These are phyloP conservation scores for Thereva nobilitata DNA, from an alignment of 2,888 invertebrate species.

Conservation along the genomic window DNA sequence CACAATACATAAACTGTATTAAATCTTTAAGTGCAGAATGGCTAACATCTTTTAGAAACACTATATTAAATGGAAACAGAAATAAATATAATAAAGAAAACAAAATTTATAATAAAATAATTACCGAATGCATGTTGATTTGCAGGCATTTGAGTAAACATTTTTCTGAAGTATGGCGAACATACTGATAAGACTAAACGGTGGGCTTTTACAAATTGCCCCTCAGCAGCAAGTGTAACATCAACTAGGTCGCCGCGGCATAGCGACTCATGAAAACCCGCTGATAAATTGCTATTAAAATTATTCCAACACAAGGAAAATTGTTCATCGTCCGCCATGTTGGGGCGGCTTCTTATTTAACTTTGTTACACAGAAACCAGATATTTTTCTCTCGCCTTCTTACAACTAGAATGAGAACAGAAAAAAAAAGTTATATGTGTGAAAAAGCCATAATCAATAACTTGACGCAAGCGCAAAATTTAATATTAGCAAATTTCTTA, in stretches of 20 bases:
- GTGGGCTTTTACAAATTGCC: slow-evolving; percentile 71
- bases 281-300: slow-evolving; percentile 73
- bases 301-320: slow-evolving; percentile 78
- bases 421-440: too few relatives aligned
- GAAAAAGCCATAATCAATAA: slow-evolving; percentile 30
- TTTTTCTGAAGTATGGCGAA: slow-evolving; percentile 74
- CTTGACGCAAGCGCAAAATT: slow-evolving; percentile 25
- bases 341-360: slow-evolving; percentile 48
- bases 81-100: slow-evolving; percentile 6
- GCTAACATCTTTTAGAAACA: slow-evolving; percentile 73
- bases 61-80: slow-evolving; percentile 58
- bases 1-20: slow-evolving; percentile 74
- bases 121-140: slow-evolving; percentile 71
- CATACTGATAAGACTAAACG: slow-evolving; percentile 73
- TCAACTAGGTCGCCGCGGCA: slow-evolving; percentile 72
- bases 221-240: slow-evolving; percentile 72
- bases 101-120: slow-evolving; percentile 42
- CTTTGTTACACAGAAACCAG: slow-evolving; percentile 10
- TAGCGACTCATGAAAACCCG: slow-evolving; percentile 72
- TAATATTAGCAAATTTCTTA: too few relatives aligned
- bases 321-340: slow-evolving; percentile 74
- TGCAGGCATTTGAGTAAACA: slow-evolving; percentile 70
- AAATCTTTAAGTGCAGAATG: slow-evolving; percentile 71
- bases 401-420: slow-evolving; percentile 17
- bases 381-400: slow-evolving; percentile 5